A percentile compares a stretch with the other conserved stretches of the same genome.
These are phyloP conservation scores for Aelia acuminata DNA, from an alignment of 2,888 invertebrate genomes.

Conservation along the genomic window DNA sequence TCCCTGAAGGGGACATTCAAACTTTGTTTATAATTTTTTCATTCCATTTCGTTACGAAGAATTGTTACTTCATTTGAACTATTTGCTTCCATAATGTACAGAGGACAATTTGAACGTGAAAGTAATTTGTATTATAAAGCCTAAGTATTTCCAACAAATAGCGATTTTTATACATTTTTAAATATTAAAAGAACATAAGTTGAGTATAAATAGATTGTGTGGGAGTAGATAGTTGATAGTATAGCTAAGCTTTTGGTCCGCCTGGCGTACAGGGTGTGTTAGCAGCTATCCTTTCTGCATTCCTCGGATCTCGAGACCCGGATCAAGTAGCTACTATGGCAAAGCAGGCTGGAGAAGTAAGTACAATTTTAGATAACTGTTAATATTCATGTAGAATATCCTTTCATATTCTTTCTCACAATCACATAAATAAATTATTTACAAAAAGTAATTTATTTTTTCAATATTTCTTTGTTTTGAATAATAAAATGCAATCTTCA, in stretches of 20 bases:
- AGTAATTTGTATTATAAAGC: background rate
- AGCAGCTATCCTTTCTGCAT: slow-evolving; percentile 90
- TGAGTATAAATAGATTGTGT: slow-evolving; percentile 60
- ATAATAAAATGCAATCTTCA: background rate
- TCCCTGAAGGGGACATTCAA: no score
- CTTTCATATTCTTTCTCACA: no score
- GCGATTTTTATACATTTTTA: background rate
- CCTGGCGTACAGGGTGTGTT: slow-evolving; percentile 80
- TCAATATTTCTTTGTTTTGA: background rate
- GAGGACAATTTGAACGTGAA: background rate
- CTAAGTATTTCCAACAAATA: slow-evolving; percentile 31
- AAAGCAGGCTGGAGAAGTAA: slow-evolving; percentile 95
- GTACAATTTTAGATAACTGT: slow-evolving; percentile 69
- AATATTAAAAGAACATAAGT: background rate
- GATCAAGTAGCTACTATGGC: slow-evolving; percentile 94
- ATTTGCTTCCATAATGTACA: background rate
- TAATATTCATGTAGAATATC: background rate
- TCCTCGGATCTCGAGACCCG: slow-evolving; percentile 92
- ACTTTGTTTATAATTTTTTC: no score
- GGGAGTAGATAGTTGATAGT: slow-evolving; percentile 56
- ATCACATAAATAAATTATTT: no score
- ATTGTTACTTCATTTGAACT: no score
- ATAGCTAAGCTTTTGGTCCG: slow-evolving; percentile 64
- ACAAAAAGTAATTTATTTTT: background rate
- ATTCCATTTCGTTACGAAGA: no score